Evolutionary conservation across 2,113 vertebrate species (phyloP), one percentile per base, ranked within the genome.

Genomic region (Elachura formosa): DNA sequence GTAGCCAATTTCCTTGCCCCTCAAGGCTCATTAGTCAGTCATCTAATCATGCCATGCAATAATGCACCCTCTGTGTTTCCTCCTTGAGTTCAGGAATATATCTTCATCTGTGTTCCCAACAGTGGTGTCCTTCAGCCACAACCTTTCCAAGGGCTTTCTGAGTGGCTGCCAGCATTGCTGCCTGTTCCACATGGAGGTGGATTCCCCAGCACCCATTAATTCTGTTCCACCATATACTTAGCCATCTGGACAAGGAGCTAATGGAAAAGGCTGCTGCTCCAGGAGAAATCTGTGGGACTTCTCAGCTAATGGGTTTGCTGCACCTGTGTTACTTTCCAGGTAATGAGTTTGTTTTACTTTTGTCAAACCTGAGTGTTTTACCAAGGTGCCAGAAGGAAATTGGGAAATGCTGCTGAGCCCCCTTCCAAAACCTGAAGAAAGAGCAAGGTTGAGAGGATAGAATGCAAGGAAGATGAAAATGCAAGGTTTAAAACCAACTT

Each of bases 1-100:
- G 92, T 66, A 96, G 95, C 95, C 90, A 87, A 91, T 96, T 97
- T 97, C 84, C 94, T 88, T 95, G 95, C 91, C 96, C 94, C 97
- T 97, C 92, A 97, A 97, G 97, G 91, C 95, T 97, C 96, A 97
- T 98, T 98, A 97, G 96, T 94, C 94, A 96, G 94, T 93, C 93
- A 96, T 95, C 93, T 97, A 95, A 96, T 97, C 96, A 97, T 92
- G 91, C 84, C 84, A 94, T 87, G 89, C 81, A 93, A 95, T 93
- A 95, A 91, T 76, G 90, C 55, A 81, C 72, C 92, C 96, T 97
- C 93, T 89, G 67, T 61, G 92, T 33, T 97, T 89, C 75, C 89
- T 94, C 90, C 93, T 69, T 58, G 86, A 91, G 73, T 78, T 84
- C 85, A 90, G 84, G 96, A 95, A 96, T 77, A 68, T 63, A 95